Evolutionary conservation across 2,113 vertebrate genomes (phyloP).

Genomic region (Salvator merianae): DNA sequence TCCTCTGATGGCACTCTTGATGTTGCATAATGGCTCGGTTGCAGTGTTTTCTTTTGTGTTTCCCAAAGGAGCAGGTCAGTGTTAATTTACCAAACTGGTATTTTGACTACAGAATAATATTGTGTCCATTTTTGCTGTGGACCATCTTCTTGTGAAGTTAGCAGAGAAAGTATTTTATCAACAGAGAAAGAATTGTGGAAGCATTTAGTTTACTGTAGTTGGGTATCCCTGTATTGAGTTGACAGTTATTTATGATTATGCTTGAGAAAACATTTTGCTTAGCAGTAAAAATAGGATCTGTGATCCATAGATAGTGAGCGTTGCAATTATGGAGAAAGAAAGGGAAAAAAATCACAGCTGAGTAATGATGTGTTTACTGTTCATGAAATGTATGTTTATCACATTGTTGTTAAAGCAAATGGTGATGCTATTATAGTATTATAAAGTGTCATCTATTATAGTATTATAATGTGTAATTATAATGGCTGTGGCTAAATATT

Average conservation of each 20-base stretch:
- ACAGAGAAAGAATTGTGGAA: not conserved
- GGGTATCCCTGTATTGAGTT: not conserved
- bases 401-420: no score
- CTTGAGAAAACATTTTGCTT: not conserved
- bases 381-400: not conserved
- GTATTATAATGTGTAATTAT: not conserved
- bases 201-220: not conserved
- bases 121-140: conserved; percentile 28
- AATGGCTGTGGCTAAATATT: not conserved
- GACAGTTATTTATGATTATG: not conserved
- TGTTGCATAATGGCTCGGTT: conserved; percentile 52
- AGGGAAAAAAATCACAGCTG: not conserved
- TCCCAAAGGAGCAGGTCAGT: conserved; percentile 39
- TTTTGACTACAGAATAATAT: conserved; percentile 34
- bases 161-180: not conserved
- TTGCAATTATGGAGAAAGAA: not conserved
- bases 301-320: not conserved
- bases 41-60: conserved; percentile 28
- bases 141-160: conserved; percentile 41
- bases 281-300: not conserved
- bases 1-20: conserved; percentile 40
- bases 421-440: no score
- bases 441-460: no score
- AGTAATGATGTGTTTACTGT: not conserved
- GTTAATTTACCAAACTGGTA: conserved; percentile 34